These are phyloP conservation scores for Mycetomoellerius zeteki DNA, from an alignment of 1,140 invertebrate genomes.

Conservation along the genomic window DNA sequence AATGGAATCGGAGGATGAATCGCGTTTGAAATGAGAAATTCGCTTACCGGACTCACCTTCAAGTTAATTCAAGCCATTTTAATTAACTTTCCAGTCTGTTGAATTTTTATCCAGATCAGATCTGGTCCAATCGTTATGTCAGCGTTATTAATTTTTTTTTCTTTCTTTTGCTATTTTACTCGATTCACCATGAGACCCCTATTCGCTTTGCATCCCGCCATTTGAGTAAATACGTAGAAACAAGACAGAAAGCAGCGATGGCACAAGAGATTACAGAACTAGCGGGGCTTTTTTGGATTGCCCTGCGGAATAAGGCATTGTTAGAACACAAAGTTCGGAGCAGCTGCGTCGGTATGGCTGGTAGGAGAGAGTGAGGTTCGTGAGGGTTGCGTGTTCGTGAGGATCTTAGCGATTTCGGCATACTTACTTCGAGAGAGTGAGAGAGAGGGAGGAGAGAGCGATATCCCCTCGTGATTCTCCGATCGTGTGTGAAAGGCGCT, in stretches of 20 bases:
- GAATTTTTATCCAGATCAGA: neutral
- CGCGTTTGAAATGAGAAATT: slow-evolving; percentile 3
- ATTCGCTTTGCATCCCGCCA: slow-evolving; percentile 48
- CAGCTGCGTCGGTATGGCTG: slow-evolving; percentile 63
- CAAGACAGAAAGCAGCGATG: slow-evolving; percentile 75
- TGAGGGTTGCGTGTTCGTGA: slow-evolving; percentile 30
- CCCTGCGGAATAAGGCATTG: slow-evolving; percentile 70
- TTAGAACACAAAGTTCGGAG: slow-evolving; percentile 69
- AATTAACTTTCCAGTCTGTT: slow-evolving; percentile 9
- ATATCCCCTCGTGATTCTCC: slow-evolving; percentile 33
- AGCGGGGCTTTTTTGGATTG: slow-evolving; percentile 63
- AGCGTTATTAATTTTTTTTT: neutral
- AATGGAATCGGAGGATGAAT: slow-evolving; percentile 47
- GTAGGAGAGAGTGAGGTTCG: slow-evolving; percentile 49
- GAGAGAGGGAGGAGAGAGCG: slow-evolving; percentile 22
- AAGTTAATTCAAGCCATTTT: neutral
- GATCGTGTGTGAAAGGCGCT: slow-evolving; percentile 20
- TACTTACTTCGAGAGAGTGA: slow-evolving; percentile 33
- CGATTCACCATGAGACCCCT: neutral
- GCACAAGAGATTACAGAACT: slow-evolving; percentile 74
- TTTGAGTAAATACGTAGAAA: slow-evolving; percentile 63
- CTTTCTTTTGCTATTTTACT: neutral
- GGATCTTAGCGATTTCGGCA: slow-evolving; percentile 42
- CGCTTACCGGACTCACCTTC: neutral
- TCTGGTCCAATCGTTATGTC: neutral